Conservation (phyloP, 2,797 vertebrate species). For the Anisognathus igniventris region DNA sequence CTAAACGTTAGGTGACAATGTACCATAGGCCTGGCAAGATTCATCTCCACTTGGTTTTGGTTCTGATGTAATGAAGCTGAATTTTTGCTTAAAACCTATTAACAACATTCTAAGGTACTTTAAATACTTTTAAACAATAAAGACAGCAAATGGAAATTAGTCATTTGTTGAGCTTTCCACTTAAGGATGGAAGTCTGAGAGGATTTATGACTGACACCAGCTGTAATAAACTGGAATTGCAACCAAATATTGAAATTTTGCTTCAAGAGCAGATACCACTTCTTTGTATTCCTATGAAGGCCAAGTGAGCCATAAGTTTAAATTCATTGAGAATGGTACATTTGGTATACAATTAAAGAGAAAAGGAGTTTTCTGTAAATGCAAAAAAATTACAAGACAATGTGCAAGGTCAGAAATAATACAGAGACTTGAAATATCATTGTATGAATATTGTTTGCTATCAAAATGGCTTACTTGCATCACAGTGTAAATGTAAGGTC, state of each 20-base stretch:
- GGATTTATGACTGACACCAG: constrained; percentile 4
- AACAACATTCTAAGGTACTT: not conserved
- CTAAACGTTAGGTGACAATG: not conserved
- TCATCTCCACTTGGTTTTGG: not conserved
- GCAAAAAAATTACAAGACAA: not conserved
- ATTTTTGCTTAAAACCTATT: not conserved
- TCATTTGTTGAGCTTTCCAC: not conserved
- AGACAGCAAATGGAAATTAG: not conserved
- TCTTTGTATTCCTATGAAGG: not conserved
- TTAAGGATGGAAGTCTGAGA: not conserved
- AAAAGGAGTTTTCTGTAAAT: not conserved
- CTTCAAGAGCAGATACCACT: not conserved
- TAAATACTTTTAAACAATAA: not conserved
- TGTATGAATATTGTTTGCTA: not conserved
- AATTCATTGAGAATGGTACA: not conserved
- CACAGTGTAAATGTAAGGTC: not conserved
- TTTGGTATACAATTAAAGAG: not conserved
- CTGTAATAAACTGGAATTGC: not conserved
- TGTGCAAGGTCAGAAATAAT: not conserved
- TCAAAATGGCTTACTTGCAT: not conserved
- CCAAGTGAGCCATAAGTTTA: not conserved
- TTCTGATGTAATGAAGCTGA: not conserved
- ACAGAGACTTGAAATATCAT: not conserved
- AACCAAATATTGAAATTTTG: not conserved
- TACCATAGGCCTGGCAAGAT: not conserved